These are phyloP conservation scores for Synergus japonicus DNA, from an alignment of 2,888 invertebrate species.

Conservation along the genomic window DNA sequence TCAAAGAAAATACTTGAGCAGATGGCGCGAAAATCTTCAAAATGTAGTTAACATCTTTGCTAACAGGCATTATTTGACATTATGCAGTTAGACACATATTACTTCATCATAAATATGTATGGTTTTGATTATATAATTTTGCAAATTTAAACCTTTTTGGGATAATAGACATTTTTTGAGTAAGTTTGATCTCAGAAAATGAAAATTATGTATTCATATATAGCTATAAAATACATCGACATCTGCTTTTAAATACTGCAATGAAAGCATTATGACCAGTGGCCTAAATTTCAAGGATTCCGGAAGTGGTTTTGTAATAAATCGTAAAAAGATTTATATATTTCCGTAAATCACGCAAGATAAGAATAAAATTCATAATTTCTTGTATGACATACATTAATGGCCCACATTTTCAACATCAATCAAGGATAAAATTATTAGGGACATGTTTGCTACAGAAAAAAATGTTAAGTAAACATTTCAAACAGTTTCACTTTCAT, in stretches of 20 bases:
- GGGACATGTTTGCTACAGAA: neutral
- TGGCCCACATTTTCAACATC: neutral
- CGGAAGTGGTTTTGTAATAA: neutral
- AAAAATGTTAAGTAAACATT: neutral
- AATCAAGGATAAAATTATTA: neutral
- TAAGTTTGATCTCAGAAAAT: neutral
- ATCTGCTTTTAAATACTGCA: conserved; percentile 10
- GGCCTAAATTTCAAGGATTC: conserved; percentile 28
- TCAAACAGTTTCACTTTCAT: neutral
- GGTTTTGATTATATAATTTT: neutral
- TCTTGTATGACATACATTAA: neutral
- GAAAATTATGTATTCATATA: neutral
- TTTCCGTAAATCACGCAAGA: neutral
- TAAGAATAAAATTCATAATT: neutral
- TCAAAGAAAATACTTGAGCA: neutral
- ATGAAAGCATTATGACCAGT: conserved; percentile 21
- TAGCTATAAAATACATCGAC: neutral
- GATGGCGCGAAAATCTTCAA: conserved; percentile 21
- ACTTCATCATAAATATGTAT: neutral
- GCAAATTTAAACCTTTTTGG: neutral
- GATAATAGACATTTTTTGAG: neutral
- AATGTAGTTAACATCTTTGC: conserved; percentile 2
- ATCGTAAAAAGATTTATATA: neutral
- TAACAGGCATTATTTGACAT: neutral
- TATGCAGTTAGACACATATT: neutral